A percentile compares a stretch with the other conserved stretches of the same genome.
These are phyloP conservation scores for Amyelois transitella DNA, from an alignment of 1,140 invertebrate species.

Conservation along the genomic window DNA sequence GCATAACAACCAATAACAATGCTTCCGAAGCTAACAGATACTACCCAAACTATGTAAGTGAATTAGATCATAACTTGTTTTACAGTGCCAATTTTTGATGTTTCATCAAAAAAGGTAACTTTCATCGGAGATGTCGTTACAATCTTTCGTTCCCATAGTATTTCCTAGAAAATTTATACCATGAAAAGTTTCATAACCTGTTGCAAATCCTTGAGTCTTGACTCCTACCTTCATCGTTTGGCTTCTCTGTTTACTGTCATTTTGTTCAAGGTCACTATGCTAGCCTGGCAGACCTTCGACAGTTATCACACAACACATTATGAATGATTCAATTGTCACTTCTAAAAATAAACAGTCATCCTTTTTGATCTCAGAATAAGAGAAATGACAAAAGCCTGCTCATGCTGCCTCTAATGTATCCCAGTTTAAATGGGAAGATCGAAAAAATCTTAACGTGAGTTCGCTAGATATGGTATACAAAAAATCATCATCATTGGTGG, in stretches of 20 bases:
- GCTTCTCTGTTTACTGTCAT: not conserved
- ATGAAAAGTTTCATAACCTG: constrained; percentile 17
- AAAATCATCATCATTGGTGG: too few relatives aligned
- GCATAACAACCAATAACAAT: constrained; percentile 56
- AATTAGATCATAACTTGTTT: constrained; percentile 10
- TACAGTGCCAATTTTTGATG: not conserved
- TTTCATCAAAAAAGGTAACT: not conserved
- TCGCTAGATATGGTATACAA: too few relatives aligned
- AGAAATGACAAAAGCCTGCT: too few relatives aligned
- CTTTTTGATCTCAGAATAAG: too few relatives aligned
- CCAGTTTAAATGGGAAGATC: too few relatives aligned
- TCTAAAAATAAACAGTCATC: too few relatives aligned
- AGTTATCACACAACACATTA: not conserved
- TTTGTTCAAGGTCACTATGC: not conserved
- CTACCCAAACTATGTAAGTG: constrained; percentile 68
- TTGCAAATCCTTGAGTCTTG: constrained; percentile 6
- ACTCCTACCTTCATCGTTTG: not conserved
- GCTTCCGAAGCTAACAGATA: constrained; percentile 57
- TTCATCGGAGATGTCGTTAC: not conserved
- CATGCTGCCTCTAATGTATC: too few relatives aligned
- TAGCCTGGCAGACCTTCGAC: not conserved
- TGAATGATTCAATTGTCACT: not conserved
- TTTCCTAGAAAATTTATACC: not conserved
- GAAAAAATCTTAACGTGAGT: too few relatives aligned
- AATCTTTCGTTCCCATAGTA: not conserved